Conservation (phyloP, 2,888 invertebrate species). For the Trypoxylon attenuatum region DNA sequence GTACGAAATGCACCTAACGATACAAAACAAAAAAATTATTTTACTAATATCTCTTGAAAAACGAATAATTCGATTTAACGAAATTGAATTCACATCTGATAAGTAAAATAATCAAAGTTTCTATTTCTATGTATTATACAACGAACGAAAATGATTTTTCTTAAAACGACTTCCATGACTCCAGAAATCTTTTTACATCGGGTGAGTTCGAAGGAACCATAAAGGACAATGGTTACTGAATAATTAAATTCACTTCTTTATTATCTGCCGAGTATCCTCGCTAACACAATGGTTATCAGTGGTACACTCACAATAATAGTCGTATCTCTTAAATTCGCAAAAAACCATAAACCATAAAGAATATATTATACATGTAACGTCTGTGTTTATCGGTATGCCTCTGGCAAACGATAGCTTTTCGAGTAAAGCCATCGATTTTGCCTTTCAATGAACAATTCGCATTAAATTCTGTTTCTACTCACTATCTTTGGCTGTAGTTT, state of each 20-base stretch:
- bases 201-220: not conserved
- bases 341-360: slow-evolving; percentile 57
- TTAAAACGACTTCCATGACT: too few species aligned
- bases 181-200: slow-evolving; percentile 26
- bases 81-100: too few species aligned
- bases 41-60: too few species aligned
- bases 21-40: too few species aligned
- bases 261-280: slow-evolving; percentile 59
- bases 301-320: slow-evolving; percentile 63
- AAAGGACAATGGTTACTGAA: slow-evolving; percentile 46
- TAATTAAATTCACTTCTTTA: slow-evolving; percentile 69
- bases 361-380: slow-evolving; percentile 48
- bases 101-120: too few species aligned
- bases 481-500: slow-evolving; percentile 23
- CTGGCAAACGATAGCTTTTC: too few species aligned
- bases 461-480: not conserved
- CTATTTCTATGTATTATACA: too few species aligned
- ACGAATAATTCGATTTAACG: too few species aligned
- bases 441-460: slow-evolving; percentile 37
- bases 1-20: too few species aligned
- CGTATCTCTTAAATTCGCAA: slow-evolving; percentile 54
- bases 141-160: too few species aligned
- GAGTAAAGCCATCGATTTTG: not conserved
- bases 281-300: slow-evolving; percentile 66
- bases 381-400: slow-evolving; percentile 13